phyloP scores from a whole-genome alignment of 1,140 invertebrate species.

The Zaprionus gabonicus region DNA sequence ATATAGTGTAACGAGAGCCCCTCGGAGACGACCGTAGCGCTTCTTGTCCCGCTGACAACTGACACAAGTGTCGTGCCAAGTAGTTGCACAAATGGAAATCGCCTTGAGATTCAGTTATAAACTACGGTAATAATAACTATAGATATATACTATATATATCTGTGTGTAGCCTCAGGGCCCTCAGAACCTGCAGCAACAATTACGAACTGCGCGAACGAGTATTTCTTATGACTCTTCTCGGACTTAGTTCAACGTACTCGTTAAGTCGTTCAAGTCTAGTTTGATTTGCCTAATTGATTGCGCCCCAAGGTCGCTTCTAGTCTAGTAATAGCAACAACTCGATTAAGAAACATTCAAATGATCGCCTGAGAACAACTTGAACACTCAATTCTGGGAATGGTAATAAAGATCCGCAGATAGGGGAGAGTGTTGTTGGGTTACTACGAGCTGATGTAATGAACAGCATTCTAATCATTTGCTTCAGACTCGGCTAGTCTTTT shows the following conservation, averaged over 20 bases:
- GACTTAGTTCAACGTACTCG: constrained; percentile 34
- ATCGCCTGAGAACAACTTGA: background rate
- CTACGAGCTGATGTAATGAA: no score
- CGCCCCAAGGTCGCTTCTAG: constrained; percentile 20
- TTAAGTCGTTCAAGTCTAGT: constrained; percentile 38
- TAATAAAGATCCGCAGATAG: no score
- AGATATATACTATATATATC: background rate
- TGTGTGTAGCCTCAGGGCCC: background rate
- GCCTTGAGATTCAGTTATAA: constrained; percentile 29
- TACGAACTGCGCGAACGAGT: background rate
- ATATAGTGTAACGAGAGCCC: background rate
- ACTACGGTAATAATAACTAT: background rate
- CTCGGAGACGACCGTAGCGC: constrained; percentile 29
- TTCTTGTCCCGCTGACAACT: constrained; percentile 28
- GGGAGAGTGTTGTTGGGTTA: no score
- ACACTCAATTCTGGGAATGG: background rate
- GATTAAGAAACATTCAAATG: constrained; percentile 6
- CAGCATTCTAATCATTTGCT: no score
- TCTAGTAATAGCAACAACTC: constrained; percentile 2
- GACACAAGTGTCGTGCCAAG: constrained; percentile 1
- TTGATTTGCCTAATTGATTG: constrained; percentile 36
- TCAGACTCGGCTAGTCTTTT: no score
- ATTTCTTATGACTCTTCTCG: background rate
- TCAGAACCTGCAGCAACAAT: constrained; percentile 3
- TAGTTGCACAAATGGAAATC: constrained; percentile 34